Base-by-base conservation (phyloP, 1,140 invertebrate species). In the Rhopalosiphum maidis region DNA sequence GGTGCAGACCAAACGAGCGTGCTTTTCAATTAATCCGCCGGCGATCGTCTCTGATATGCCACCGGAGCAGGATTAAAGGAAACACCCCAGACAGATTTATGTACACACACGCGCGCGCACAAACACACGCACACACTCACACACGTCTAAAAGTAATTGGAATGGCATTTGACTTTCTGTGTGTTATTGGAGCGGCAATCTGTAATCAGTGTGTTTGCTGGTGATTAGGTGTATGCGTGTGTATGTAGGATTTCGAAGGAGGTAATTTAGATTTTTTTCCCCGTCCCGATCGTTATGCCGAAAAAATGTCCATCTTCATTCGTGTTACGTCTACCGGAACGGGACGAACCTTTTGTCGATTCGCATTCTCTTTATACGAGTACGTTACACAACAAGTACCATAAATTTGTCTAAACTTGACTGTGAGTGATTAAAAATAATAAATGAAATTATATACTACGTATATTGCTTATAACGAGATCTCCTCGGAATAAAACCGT, bases 1-100 rank as follows among this genome's bases (percentile, higher is more conserved):
- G 30, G 60, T 60, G 48, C 1, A 90, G 21, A 35, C 35, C 51
- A 60, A n/a, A 77, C 60, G 15, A 77, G 60, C 60, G 54, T 90
- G 54, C 35, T 90, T 90, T 90, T 90, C 89, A 90, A 90, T 90
- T 90, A 90, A 90, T 90, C 51, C n/a, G 9, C 35, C 89, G 35
- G n/a, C 86, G 43, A 43, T 87, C 43, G 86, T 87, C 43, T 48
- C 18, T n/a, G 86, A 87, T 43, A 87, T 46, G 30, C 30, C 18
- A 48, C 18, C 7, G 18, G 41, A 43, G 11, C 86, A n/a, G 30
- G 86, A 35, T 87, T 87, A 87, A 48, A 87, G 43, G 43, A n/a
- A 87, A 41, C 83, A 41, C 37, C 23, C 37, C 22, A 85, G 83
- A 48, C 86, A 48, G 43, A 77, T 77, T 77, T 77, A 77, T n/a